phyloP scores from a whole-genome alignment of 2,113 vertebrate species.

The Picathartes gymnocephalus region DNA sequence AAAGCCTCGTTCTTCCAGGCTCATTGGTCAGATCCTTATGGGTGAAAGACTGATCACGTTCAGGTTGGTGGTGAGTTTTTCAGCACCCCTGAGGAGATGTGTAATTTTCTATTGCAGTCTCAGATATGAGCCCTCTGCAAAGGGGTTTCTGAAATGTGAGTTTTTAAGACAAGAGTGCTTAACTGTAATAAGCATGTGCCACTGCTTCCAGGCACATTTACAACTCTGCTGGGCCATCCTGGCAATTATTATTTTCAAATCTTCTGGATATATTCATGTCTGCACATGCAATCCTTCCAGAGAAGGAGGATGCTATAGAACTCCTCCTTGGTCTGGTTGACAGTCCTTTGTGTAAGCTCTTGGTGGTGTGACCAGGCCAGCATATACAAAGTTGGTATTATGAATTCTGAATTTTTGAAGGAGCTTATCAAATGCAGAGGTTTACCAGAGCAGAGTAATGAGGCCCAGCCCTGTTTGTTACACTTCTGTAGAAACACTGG shows the following conservation, averaged over 20 bases:
- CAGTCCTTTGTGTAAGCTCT: background rate
- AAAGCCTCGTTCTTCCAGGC: background rate
- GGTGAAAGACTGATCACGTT: background rate
- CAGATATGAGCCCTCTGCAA: background rate
- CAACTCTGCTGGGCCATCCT: background rate
- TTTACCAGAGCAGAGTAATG: background rate
- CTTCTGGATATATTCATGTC: background rate
- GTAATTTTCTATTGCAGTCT: background rate
- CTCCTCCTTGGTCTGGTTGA: background rate
- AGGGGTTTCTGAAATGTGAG: background rate
- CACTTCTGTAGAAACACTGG: fast-evolving
- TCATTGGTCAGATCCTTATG: background rate
- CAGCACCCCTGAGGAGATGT: background rate
- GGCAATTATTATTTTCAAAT: background rate
- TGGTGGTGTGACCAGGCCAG: background rate
- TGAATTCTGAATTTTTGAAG: background rate
- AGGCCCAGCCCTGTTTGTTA: background rate
- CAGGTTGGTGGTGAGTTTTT: background rate
- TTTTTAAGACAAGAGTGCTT: background rate
- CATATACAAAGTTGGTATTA: background rate
- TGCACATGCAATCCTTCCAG: background rate
- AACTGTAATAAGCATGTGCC: background rate
- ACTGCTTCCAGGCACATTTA: background rate
- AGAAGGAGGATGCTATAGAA: background rate
- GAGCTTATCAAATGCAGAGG: background rate